Evolutionary conservation across 2,113 vertebrate species (phyloP).

Genomic region (Platycercus adscitus): DNA sequence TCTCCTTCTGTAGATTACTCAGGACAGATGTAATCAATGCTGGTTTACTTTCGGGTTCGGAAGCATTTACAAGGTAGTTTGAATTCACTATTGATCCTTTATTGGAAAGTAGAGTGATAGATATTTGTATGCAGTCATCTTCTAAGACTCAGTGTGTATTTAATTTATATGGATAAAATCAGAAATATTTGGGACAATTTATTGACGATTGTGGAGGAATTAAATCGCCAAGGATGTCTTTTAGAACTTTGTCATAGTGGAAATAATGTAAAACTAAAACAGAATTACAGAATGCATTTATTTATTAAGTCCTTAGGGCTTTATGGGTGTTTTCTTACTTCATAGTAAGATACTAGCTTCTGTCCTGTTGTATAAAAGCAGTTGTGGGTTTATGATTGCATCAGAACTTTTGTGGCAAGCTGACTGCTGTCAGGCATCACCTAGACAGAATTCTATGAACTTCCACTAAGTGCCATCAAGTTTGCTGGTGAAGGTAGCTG

Average conservation of each 20-base stretch:
- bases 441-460: not conserved
- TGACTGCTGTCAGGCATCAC: not conserved
- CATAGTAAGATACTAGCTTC: not conserved
- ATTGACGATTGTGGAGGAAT: not conserved
- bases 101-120: not conserved
- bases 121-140: not conserved
- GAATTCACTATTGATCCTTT: not conserved
- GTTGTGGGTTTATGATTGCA: not conserved
- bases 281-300: not conserved
- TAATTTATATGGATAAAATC: not conserved
- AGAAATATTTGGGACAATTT: not conserved
- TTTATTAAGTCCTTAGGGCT: not conserved
- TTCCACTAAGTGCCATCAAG: rapidly evolving
- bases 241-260: not conserved
- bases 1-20: not conserved
- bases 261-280: not conserved
- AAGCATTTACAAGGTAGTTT: not conserved
- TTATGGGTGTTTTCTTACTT: not conserved
- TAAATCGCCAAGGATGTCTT: not conserved
- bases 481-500: not conserved
- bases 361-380: not conserved
- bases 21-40: not conserved
- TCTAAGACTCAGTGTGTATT: not conserved
- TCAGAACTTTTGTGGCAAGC: not conserved
- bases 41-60: not conserved